Evolutionary conservation across 2,888 invertebrate genomes (phyloP).

Genomic region (Exocentrus adspersus): DNA sequence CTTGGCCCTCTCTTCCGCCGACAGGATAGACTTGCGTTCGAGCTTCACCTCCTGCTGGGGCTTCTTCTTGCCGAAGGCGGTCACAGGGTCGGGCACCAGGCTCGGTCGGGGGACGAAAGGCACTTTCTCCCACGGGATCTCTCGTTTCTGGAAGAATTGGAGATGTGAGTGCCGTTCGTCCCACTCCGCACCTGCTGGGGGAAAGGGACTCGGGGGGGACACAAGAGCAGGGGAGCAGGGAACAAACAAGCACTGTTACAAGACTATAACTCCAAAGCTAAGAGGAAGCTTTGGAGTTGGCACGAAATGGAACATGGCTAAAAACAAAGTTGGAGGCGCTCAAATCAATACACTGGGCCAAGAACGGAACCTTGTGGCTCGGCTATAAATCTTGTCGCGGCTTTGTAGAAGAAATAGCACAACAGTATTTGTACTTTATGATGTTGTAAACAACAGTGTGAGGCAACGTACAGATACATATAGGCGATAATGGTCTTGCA

Average conservation of each 20-base stretch:
- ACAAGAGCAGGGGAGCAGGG: slow-evolving; percentile 51
- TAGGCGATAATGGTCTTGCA: slow-evolving; percentile 7
- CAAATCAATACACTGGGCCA: neutral
- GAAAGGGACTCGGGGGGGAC: slow-evolving; percentile 26
- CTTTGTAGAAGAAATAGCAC: too few species aligned
- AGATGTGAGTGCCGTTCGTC: slow-evolving; percentile 54
- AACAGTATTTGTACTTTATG: too few species aligned
- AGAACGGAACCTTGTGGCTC: slow-evolving; percentile 13
- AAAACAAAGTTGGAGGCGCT: neutral
- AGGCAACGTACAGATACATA: too few species aligned
- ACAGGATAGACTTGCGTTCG: slow-evolving; percentile 63
- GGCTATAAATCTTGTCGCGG: too few species aligned
- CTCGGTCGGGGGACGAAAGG: slow-evolving; percentile 88
- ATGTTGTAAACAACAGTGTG: too few species aligned
- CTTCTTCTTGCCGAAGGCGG: slow-evolving; percentile 80
- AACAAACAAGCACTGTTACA: slow-evolving; percentile 43
- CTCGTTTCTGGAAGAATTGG: slow-evolving; percentile 62
- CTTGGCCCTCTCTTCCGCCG: slow-evolving; percentile 70
- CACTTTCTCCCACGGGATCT: slow-evolving; percentile 89
- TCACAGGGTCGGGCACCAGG: slow-evolving; percentile 84
- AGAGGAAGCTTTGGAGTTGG: slow-evolving; percentile 25
- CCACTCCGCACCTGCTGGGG: slow-evolving; percentile 49
- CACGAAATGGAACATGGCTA: too few species aligned
- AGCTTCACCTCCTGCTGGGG: slow-evolving; percentile 51
- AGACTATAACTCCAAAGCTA: slow-evolving; percentile 3